Percentiles rank a stretch among this genome's conserved stretches.
Evolutionary conservation across 2,113 vertebrate genomes (phyloP).

Genomic region (Equus quagga): DNA sequence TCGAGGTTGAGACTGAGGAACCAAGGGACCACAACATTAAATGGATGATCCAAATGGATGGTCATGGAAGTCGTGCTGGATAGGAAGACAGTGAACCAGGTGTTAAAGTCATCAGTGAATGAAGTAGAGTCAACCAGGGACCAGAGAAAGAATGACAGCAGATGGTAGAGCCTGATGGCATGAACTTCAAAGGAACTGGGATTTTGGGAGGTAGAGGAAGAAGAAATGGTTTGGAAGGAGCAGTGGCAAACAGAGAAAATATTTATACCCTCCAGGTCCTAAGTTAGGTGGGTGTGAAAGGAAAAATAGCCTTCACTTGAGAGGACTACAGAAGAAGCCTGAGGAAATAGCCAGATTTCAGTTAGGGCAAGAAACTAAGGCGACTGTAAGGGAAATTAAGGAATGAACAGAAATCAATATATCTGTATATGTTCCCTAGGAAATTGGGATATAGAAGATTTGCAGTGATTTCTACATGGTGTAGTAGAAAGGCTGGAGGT

Average conservation of each 20-base stretch:
- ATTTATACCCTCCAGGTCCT: neutral
- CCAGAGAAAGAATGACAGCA: neutral
- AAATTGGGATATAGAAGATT: neutral
- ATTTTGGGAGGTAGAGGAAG: neutral
- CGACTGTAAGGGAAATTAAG: neutral
- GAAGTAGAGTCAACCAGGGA: neutral
- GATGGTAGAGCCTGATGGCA: neutral
- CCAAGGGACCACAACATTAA: neutral
- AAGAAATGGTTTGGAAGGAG: conserved; percentile 26
- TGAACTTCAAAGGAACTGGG: neutral
- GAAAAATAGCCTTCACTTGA: neutral
- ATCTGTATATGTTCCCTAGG: neutral
- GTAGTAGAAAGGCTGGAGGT: neutral
- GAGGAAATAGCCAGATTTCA: neutral
- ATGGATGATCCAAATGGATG: neutral
- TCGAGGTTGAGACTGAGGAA: neutral
- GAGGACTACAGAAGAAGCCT: neutral
- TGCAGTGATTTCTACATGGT: neutral
- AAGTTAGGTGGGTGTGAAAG: neutral
- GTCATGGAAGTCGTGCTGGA: neutral
- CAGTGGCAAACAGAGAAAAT: neutral
- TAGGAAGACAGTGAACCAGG: neutral
- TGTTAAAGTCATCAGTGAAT: neutral
- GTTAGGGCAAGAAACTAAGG: neutral
- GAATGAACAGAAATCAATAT: neutral